Conservation (phyloP, 2,113 vertebrate species). For the Ptilonorhynchus violaceus region DNA sequence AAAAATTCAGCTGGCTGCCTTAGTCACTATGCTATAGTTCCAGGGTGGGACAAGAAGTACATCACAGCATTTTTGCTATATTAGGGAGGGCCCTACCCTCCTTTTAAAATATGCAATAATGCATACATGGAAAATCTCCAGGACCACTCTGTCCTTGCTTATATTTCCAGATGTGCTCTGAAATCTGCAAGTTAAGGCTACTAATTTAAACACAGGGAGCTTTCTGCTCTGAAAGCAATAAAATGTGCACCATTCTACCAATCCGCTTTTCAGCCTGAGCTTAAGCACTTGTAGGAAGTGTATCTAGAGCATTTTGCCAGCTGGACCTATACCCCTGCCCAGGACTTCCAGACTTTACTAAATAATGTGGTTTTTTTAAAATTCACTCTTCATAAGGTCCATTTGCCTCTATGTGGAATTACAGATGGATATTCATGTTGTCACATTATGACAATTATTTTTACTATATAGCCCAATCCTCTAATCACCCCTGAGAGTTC, state of each 20-base stretch:
- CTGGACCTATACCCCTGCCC: background rate
- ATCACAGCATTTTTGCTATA: background rate
- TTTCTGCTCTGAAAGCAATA: background rate
- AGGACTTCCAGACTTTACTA: background rate
- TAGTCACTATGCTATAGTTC: background rate
- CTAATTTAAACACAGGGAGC: background rate
- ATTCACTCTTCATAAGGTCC: background rate
- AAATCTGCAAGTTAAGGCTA: background rate
- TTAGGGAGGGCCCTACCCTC: background rate
- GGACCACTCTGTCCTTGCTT: background rate
- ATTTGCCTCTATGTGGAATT: background rate
- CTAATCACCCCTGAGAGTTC: background rate
- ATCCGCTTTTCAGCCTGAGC: background rate
- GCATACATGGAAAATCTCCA: background rate
- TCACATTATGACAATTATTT: background rate
- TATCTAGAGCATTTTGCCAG: background rate
- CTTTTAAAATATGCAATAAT: background rate
- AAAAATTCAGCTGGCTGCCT: background rate
- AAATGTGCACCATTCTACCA: background rate
- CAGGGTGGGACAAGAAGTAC: background rate
- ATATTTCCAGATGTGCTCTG: background rate
- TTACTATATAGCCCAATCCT: background rate
- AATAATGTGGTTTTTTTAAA: background rate
- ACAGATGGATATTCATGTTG: background rate
- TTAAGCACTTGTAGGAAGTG: background rate